Base-by-base conservation (phyloP, 1,140 invertebrate species). In the Brachionus rubens region DNA sequence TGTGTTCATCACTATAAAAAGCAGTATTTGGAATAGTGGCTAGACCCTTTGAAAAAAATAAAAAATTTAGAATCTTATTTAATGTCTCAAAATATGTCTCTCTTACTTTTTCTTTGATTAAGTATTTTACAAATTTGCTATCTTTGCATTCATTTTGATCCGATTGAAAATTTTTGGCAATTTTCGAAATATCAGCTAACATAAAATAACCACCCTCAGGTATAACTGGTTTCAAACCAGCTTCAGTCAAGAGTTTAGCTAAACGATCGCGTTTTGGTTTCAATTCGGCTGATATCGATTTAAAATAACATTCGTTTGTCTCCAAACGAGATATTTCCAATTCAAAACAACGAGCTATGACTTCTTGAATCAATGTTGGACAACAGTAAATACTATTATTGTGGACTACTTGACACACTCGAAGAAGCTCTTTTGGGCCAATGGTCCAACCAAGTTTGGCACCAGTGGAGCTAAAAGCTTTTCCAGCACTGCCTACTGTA, bases 201-300 rank as follows among this genome's bases (percentile, higher is more conserved):
- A 99, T 92, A 82, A 99, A 98, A 83, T 97, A 99, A 0, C 96
- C 96, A 14, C 92, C 95, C 65, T 98, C 91, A 0, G 96, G 96
- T 52, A 98, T 87, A 0, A 92, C 93, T 0, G 95, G 94, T 16
- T 88, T 88, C 88, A 99, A 91, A 0, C 93, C 94, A 68, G 90
- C 89, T 4, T 93, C 90, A 7, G 78, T 82, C 1, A 98, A 83
- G 52, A 91, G 87, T 80, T 90, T 89, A 0, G 89, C 90, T 85
- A 98, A 77, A 78, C 86, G 90, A 81, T 98, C 91, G 24, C 94
- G 85, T 85, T 99, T 99, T 7, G 88, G 85, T 78, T 89, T 79
- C 19, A 99, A 85, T 82, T 95, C 91, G 84, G 0, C 54, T 6
- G 91, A 87, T 54, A 98, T 83, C 56, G 89, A 90, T 5, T 88